phyloP scores from a whole-genome alignment of 1,140 invertebrate species.

The Drosophila quadrilineata region DNA sequence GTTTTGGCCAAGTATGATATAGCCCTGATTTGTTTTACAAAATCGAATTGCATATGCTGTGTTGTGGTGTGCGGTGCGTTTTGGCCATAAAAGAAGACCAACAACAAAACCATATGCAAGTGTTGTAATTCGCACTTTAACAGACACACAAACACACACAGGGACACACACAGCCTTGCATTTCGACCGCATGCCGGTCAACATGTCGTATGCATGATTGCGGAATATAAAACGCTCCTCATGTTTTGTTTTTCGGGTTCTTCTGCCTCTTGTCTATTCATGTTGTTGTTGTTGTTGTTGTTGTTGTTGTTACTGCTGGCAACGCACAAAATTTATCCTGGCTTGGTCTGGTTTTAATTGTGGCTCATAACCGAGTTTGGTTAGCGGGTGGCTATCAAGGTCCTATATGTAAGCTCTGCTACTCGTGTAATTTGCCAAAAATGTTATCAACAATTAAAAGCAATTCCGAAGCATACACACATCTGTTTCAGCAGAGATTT shows the following conservation, averaged over 20 bases:
- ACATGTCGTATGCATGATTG: slow-evolving; percentile 63
- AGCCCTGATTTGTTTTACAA: slow-evolving; percentile 3
- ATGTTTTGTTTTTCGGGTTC: neutral
- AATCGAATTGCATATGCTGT: neutral
- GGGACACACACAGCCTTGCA: slow-evolving; percentile 6
- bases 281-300: neutral
- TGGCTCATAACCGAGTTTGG: slow-evolving; percentile 46
- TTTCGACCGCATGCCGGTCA: slow-evolving; percentile 36
- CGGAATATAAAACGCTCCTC: slow-evolving; percentile 28
- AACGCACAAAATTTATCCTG: slow-evolving; percentile 50
- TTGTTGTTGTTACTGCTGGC: slow-evolving; percentile 18
- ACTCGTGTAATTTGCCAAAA: slow-evolving; percentile 47
- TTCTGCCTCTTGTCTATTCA: neutral
- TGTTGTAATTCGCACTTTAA: slow-evolving; percentile 71
- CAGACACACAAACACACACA: slow-evolving; percentile 28
- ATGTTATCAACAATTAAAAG: slow-evolving; percentile 65
- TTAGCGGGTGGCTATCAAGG: too few species aligned
- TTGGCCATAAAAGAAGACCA: slow-evolving; percentile 36
- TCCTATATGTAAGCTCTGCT: neutral
- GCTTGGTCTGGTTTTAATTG: slow-evolving; percentile 62
- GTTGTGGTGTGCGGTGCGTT: slow-evolving; percentile 10
- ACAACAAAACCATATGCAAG: slow-evolving; percentile 46
- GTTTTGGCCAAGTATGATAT: too few species aligned
- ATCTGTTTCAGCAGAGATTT: neutral
- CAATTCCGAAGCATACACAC: slow-evolving; percentile 47